A percentile compares a stretch with the other conserved stretches of the same genome.
Evolutionary conservation across 2,113 vertebrate genomes (phyloP).

Genomic region (Cynocephalus volans): DNA sequence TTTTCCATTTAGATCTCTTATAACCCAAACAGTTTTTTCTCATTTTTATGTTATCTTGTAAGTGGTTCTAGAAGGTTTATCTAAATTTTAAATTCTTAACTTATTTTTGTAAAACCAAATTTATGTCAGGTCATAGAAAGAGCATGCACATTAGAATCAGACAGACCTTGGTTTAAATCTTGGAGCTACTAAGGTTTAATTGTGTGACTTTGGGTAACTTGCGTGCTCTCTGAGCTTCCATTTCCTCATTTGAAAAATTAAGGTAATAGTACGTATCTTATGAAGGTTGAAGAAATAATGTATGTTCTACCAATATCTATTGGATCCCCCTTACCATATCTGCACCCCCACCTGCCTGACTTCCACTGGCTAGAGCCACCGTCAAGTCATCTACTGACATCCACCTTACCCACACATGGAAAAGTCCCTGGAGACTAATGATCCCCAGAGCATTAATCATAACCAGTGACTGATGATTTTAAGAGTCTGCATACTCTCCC

Average conservation of each 20-base stretch:
- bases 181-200: not conserved
- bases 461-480: not conserved
- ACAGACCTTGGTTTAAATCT: not conserved
- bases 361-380: not conserved
- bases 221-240: not conserved
- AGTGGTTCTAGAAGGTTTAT: not conserved
- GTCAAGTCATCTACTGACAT: not conserved
- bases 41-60: not conserved
- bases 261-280: not conserved
- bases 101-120: not conserved
- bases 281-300: not conserved
- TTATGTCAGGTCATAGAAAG: not conserved
- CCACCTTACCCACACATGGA: not conserved
- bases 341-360: not conserved
- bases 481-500: not conserved
- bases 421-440: not conserved
- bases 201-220: not conserved
- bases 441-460: not conserved
- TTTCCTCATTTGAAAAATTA: not conserved
- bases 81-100: not conserved
- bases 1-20: not conserved
- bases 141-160: not conserved
- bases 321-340: not conserved
- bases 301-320: not conserved
- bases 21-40: not conserved